A percentile compares a stretch with the other conserved stretches of the same genome.
Conservation (phyloP, 2,797 vertebrate genomes). For the Lates japonicus region DNA sequence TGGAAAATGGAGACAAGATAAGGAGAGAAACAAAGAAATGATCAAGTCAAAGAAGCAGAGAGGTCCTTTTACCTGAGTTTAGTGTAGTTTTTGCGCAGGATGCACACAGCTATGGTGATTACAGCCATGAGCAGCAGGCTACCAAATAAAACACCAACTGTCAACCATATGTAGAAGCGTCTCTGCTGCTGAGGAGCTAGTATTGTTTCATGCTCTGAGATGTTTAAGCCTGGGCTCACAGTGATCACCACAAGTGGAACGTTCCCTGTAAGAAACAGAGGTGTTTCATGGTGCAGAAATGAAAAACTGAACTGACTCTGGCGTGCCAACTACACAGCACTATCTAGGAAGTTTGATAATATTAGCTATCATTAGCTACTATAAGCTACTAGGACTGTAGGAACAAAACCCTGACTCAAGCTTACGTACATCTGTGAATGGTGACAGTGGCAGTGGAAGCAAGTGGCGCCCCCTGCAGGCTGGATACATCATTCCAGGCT, state of each 20-base stretch:
- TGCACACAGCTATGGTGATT: constrained; percentile 15
- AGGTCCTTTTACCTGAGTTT: constrained; percentile 60
- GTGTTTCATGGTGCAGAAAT: neutral
- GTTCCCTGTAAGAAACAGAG: constrained; percentile 66
- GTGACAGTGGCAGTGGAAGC: constrained; percentile 58
- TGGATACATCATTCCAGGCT: constrained; percentile 70
- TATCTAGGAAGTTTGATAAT: neutral
- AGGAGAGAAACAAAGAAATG: neutral
- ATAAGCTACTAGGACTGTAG: no score
- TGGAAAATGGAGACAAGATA: no score
- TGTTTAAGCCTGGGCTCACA: neutral
- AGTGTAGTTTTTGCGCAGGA: constrained; percentile 26
- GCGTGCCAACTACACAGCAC: no score
- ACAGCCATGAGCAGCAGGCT: constrained; percentile 56
- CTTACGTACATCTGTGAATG: constrained; percentile 69
- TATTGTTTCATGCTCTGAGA: neutral
- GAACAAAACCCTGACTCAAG: neutral
- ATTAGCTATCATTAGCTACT: neutral
- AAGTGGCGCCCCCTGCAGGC: neutral
- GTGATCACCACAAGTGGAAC: constrained; percentile 14
- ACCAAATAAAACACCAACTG: constrained; percentile 43
- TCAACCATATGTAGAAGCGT: neutral
- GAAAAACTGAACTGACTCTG: neutral
- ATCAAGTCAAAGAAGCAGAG: neutral
- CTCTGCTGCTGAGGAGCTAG: neutral